phyloP scores from a whole-genome alignment of 2,888 invertebrate species.

The Apomyelois bistriatella region DNA sequence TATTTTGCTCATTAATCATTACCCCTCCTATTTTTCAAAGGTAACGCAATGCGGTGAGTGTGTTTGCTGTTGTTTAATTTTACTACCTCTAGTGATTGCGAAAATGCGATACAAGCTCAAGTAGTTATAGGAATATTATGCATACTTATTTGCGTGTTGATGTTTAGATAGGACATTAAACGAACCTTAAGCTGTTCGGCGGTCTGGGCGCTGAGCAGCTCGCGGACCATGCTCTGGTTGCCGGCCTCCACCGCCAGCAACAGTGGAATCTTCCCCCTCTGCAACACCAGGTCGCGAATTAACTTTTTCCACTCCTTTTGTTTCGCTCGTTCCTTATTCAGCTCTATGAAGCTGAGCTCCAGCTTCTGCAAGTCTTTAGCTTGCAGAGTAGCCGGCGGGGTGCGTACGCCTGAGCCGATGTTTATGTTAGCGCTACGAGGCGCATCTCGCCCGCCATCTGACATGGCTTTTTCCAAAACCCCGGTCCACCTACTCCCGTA shows the following conservation, averaged over 20 bases:
- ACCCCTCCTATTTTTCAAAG: neutral
- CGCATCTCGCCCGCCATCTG: constrained; percentile 46
- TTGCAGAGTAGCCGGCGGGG: constrained; percentile 53
- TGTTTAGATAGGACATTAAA: neutral
- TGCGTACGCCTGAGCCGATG: constrained; percentile 44
- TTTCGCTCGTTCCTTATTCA: constrained; percentile 74
- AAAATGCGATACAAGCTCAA: too few species aligned
- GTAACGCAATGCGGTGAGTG: neutral
- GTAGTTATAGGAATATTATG: too few species aligned
- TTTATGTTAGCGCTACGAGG: constrained; percentile 50
- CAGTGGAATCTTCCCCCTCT: constrained; percentile 96
- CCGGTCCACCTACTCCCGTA: constrained; percentile 24
- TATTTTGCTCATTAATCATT: neutral
- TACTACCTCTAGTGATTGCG: neutral
- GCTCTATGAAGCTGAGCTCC: constrained; percentile 72
- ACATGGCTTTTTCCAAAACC: constrained; percentile 33
- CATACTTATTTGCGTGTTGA: neutral
- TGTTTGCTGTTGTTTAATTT: neutral
- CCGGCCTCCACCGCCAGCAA: constrained; percentile 96
- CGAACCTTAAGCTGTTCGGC: constrained; percentile 90
- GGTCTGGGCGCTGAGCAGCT: constrained; percentile 92
- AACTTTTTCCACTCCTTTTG: constrained; percentile 79
- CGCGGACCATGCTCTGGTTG: constrained; percentile 96
- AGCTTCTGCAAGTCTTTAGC: constrained; percentile 68
- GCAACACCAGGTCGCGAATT: constrained; percentile 81